These are phyloP conservation scores for Anoura caudifer DNA, from an alignment of 2,113 vertebrate species.

Conservation along the genomic window DNA sequence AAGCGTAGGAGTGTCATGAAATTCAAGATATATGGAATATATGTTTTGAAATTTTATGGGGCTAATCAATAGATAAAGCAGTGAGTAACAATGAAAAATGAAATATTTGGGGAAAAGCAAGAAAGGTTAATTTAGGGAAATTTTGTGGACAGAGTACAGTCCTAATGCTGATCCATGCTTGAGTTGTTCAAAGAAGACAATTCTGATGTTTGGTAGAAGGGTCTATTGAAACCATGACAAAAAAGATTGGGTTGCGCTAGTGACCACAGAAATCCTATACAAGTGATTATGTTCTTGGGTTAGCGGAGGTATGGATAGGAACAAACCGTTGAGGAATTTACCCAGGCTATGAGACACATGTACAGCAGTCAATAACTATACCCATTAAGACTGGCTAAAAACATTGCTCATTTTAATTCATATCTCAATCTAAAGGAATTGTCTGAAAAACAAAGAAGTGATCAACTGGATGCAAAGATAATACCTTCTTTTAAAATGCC, in stretches of 20 bases:
- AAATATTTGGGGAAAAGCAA: background rate
- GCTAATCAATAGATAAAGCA: background rate
- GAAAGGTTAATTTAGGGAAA: background rate
- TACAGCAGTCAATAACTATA: background rate
- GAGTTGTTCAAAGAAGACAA: background rate
- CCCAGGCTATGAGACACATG: background rate
- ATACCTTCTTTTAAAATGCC: background rate
- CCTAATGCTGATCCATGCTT: background rate
- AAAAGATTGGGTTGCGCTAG: background rate
- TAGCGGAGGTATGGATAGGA: background rate
- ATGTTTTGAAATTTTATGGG: background rate
- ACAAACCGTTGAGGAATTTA: background rate
- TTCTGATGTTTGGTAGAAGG: background rate
- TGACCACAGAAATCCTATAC: background rate
- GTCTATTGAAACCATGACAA: background rate
- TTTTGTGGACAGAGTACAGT: background rate
- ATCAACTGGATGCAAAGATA: background rate
- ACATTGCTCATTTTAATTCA: background rate
- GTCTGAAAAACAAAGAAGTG: background rate
- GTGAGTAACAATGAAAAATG: background rate
- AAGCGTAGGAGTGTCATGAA: background rate
- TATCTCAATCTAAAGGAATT: background rate
- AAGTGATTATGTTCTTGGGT: background rate
- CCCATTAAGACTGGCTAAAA: background rate
- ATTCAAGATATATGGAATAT: background rate